phyloP scores from a whole-genome alignment of 2,113 vertebrate species.

The Aphelocoma coerulescens region DNA sequence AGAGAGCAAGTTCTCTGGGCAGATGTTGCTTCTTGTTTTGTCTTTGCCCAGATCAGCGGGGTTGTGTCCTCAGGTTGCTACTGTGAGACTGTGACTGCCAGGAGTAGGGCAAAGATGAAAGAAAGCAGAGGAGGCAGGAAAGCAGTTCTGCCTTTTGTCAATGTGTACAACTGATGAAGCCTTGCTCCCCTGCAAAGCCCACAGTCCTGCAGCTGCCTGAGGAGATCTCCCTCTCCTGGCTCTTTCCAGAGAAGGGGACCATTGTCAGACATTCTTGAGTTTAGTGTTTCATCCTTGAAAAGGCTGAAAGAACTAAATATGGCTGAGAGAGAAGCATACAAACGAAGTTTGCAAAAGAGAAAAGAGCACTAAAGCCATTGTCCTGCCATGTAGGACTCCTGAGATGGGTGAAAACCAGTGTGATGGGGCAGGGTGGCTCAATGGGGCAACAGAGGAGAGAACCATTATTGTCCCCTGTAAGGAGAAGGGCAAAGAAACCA shows the following conservation, averaged over 20 bases:
- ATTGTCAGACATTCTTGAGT: not conserved
- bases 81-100: not conserved
- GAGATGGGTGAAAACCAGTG: not conserved
- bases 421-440: not conserved
- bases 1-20: not conserved
- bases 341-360: not conserved
- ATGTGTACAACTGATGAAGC: not conserved
- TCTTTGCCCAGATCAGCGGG: not conserved
- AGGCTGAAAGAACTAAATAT: not conserved
- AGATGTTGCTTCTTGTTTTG: not conserved
- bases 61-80: not conserved
- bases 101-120: not conserved
- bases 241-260: not conserved
- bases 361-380: not conserved
- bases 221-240: not conserved
- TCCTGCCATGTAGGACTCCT: not conserved
- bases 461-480: not conserved
- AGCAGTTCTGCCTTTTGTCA: not conserved
- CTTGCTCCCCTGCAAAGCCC: not conserved
- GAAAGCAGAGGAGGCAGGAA: not conserved
- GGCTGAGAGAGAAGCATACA: not conserved
- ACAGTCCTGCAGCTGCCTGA: fast-evolving
- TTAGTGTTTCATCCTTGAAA: not conserved
- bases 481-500: not conserved
- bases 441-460: not conserved